A percentile compares a stretch with the other conserved stretches of the same genome.
phyloP scores from a whole-genome alignment of 2,113 vertebrate species.

The Ondatra zibethicus region DNA sequence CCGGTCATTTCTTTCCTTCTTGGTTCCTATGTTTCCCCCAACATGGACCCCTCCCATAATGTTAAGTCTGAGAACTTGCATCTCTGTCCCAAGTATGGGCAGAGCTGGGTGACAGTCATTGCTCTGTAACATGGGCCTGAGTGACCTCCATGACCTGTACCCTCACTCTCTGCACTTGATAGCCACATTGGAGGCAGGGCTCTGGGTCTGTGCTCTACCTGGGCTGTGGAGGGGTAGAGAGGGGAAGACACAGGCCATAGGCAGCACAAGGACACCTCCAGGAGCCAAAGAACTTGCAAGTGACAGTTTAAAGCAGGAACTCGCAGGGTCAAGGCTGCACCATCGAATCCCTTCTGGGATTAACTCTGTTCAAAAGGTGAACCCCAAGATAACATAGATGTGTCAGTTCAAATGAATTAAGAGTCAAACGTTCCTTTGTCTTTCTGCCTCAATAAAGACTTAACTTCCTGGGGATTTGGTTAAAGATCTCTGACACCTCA shows the following conservation, averaged over 20 bases:
- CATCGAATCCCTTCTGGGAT: slow-evolving; percentile 6
- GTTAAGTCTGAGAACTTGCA: neutral
- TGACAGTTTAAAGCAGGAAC: neutral
- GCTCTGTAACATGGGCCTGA: neutral
- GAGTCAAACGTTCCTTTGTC: neutral
- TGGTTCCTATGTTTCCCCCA: neutral
- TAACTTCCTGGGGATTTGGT: slow-evolving; percentile 30
- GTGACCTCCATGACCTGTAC: neutral
- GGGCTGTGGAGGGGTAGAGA: too few relatives aligned
- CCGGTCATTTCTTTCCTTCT: neutral
- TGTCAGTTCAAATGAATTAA: neutral
- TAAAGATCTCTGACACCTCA: neutral
- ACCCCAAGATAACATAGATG: neutral
- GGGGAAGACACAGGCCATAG: neutral
- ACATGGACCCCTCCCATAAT: neutral
- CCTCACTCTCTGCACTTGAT: neutral
- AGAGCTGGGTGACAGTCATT: neutral
- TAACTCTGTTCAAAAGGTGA: neutral
- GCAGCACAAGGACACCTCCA: neutral
- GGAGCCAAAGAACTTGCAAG: neutral
- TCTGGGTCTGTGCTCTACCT: neutral
- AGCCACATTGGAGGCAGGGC: neutral
- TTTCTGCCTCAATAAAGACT: neutral
- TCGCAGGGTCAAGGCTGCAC: neutral
- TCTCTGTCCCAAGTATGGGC: neutral